A percentile compares a stretch with the other conserved stretches of the same genome.
Conservation (phyloP, 2,888 invertebrate genomes). For the Coremacera marginata region DNA sequence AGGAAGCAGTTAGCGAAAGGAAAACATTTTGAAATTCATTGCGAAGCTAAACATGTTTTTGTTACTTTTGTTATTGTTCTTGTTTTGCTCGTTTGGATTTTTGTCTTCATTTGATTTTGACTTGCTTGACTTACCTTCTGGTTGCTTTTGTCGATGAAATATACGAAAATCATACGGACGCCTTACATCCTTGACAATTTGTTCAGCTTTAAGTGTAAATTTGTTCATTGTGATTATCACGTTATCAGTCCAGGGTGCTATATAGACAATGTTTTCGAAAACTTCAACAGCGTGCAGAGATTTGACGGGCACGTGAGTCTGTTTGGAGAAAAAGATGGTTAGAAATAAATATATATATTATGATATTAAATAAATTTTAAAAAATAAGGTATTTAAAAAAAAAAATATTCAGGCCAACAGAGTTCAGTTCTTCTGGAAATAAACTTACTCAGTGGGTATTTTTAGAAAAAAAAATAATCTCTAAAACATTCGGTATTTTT, state of each 20-base stretch:
- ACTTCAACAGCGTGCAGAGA: constrained; percentile 77
- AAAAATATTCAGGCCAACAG: too few relatives aligned
- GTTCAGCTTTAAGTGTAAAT: constrained; percentile 70
- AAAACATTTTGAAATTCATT: background rate
- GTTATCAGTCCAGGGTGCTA: constrained; percentile 79
- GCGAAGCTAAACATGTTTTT: background rate
- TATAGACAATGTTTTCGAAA: constrained; percentile 80
- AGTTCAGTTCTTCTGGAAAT: too few relatives aligned
- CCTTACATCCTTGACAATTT: constrained; percentile 71
- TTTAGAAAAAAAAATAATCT: too few relatives aligned
- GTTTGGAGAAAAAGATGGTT: background rate
- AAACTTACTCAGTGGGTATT: too few relatives aligned
- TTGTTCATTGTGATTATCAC: constrained; percentile 76
- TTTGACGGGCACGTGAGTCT: constrained; percentile 63
- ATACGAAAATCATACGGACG: constrained; percentile 78
- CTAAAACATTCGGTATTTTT: too few relatives aligned
- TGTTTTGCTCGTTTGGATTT: background rate
- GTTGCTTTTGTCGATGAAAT: constrained; percentile 84
- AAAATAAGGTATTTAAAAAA: too few relatives aligned
- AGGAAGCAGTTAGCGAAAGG: background rate
- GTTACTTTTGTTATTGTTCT: background rate
- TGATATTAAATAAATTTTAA: too few relatives aligned
- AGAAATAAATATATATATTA: background rate
- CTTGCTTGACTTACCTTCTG: constrained; percentile 71
- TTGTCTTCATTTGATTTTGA: background rate